Percentiles rank a stretch among this genome's conserved stretches.
Conservation (phyloP, 1,140 invertebrate species). For the Cotesia glomerata region DNA sequence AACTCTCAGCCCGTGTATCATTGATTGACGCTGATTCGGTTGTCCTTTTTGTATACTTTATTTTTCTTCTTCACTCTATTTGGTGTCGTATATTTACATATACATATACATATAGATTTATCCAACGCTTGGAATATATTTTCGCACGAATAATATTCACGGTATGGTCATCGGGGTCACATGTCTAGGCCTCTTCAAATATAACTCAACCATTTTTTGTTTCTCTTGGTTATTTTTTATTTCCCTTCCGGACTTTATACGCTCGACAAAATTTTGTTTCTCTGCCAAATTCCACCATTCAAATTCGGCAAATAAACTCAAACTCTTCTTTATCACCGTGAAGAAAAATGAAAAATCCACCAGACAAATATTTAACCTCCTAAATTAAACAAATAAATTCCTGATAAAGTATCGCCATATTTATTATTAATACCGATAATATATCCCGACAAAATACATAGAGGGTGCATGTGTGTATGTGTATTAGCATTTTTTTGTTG, state of each 20-base stretch:
- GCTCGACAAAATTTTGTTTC: neutral
- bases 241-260: too few species aligned
- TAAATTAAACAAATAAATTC: neutral
- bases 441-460: neutral
- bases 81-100: neutral
- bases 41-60: neutral
- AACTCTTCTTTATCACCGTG: neutral
- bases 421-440: conserved; percentile 40
- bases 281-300: neutral
- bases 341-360: neutral
- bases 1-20: conserved; percentile 28
- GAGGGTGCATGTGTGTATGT: too few species aligned
- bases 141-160: conserved; percentile 41
- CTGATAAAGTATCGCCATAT: conserved; percentile 7
- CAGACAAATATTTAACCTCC: neutral
- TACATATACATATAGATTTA: conserved; percentile 6
- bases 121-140: conserved; percentile 45
- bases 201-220: conserved; percentile 30
- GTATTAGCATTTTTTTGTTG: conserved; percentile 64
- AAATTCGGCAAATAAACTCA: too few species aligned
- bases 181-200: conserved; percentile 38
- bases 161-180: conserved; percentile 23
- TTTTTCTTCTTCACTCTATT: neutral
- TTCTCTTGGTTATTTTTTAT: conserved; percentile 25
- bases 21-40: conserved; percentile 37